Base-by-base conservation (phyloP, 2,113 vertebrate genomes). In the Silurus meridionalis region DNA sequence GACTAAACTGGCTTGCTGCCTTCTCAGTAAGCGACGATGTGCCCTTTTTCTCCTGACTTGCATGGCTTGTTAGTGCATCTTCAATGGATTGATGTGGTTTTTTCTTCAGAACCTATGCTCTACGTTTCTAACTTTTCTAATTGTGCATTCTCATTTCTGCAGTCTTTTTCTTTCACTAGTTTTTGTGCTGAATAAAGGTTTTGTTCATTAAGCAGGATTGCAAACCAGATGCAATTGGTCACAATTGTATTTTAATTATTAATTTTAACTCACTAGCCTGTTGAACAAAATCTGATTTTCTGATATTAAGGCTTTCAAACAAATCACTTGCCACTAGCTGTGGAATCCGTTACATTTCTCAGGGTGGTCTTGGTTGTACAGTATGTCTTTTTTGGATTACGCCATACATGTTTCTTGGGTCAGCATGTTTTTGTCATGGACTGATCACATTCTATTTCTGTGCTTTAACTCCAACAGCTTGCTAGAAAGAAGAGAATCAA, bases 401-500 rank as follows among this genome's bases (percentile, higher is more conserved):
- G 28, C 25, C 13, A 6, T 83, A 15, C 5, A 71, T 8, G 25
- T 48, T 71, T 23, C 48, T 2, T n/a, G 21, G 19, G 0, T 84
- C 23, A 66, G 61, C 60, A 37, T 15, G 17, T 52, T 67, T 74
- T 67, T 6, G 6, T 78, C 17, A 48, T 37, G 37, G 37, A 19
- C 50, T 80, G 13, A 57, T 55, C 21, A 55, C 0, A 3, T 77
- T 77, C 25, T 46, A 5, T 72, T 13, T 63, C 46, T 69, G 9
- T 61, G 23, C 66, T 75, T 60, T 15, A 90, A 80, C 90, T 50
- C 82, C 90, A 60, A 89, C 94, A 99, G 97, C 96, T 94, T 88
- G 94, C 95, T 82, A 95, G 93, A 78, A 97, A 96, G 93, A 97
- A 96, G 89, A 95, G 94, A 85, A 96, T 99, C 92, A 97, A 97